Percentiles rank a stretch among this genome's conserved stretches.
These are phyloP conservation scores for Orcinus orca DNA, from an alignment of 2,113 vertebrate genomes.

Conservation along the genomic window DNA sequence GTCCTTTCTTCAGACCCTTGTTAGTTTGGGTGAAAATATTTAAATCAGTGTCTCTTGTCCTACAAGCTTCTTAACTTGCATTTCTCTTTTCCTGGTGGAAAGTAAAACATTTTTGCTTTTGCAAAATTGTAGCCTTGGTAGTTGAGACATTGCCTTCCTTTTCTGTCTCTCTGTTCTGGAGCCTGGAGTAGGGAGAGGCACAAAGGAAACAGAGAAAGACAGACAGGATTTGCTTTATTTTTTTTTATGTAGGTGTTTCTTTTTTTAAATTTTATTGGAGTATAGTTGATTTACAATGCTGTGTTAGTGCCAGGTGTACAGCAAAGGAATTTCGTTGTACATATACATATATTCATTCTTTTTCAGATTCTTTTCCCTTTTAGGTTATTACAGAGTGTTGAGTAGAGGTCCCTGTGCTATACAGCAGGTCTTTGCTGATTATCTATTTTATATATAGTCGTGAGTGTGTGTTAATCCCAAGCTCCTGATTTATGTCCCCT, in stretches of 20 bases:
- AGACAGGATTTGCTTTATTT: not conserved
- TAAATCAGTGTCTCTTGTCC: not conserved
- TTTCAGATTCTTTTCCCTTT: not conserved
- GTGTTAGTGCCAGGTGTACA: not conserved
- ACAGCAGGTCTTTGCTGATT: not conserved
- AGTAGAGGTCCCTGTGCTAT: not conserved
- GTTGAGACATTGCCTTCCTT: slow-evolving; percentile 29
- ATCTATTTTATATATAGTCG: not conserved
- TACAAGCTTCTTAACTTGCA: not conserved
- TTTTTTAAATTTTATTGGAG: not conserved
- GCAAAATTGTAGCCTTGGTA: not conserved
- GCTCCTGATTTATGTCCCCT: not conserved
- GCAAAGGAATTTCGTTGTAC: not conserved
- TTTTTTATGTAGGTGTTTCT: rapidly evolving
- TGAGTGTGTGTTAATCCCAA: rapidly evolving
- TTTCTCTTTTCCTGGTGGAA: not conserved
- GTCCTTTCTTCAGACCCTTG: not conserved
- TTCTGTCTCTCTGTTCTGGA: slow-evolving; percentile 45
- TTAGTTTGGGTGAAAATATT: not conserved
- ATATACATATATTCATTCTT: not conserved
- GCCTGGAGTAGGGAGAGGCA: not conserved
- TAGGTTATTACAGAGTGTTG: not conserved
- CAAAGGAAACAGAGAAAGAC: not conserved
- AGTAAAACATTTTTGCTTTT: not conserved
- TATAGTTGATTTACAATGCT: rapidly evolving